Evolutionary conservation across 2,797 vertebrate species (phyloP), one percentile per base, ranked within the genome.

Genomic region (Neoniphon sammara): DNA sequence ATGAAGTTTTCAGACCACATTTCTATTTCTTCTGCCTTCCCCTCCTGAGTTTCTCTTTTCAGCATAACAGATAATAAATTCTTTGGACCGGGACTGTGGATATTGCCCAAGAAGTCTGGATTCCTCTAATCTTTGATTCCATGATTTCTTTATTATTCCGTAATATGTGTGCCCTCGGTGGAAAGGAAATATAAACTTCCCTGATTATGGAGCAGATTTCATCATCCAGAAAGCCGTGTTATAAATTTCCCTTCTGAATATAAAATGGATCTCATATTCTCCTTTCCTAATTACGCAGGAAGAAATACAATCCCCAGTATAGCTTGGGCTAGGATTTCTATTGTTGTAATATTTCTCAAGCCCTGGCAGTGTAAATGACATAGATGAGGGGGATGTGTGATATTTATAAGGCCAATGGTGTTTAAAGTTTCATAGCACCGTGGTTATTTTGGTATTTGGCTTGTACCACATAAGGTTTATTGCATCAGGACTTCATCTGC

Each of bases 131-230:
- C 65, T 75, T 44, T 64, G 59, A 82, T 83, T 89, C 70, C 34
- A 77, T 73, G 61, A 67, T 74, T 81, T 84, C 75, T 86, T 73
- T 78, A 75, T 89, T 80, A 77, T 88, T 87, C 73, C 74, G 46
- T 69, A 62, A 52, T 49, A 53, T 39, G 66, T 34, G 66, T 70
- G 56, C 61, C 54, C 66, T 81, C 71, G 39, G 47, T 58, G 42
- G 61, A 52, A 27, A 62, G 67, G 78, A 87, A 82, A 69, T 78
- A 75, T 62, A 82, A 84, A 83, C 78, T 82, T 62, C 65, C 58
- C 73, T 86, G 82, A 86, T 87, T 87, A 88, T 80, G 75, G 70
- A 71, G 77, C 65, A 85, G 85, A 85, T 88, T 71, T 78, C 82
- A 80, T 87, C 81, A 86, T 70, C 60, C 65, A 25, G 63, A 59